Evolutionary conservation across 2,797 vertebrate genomes (phyloP).

Genomic region (Pseudotriccus pelzelni): DNA sequence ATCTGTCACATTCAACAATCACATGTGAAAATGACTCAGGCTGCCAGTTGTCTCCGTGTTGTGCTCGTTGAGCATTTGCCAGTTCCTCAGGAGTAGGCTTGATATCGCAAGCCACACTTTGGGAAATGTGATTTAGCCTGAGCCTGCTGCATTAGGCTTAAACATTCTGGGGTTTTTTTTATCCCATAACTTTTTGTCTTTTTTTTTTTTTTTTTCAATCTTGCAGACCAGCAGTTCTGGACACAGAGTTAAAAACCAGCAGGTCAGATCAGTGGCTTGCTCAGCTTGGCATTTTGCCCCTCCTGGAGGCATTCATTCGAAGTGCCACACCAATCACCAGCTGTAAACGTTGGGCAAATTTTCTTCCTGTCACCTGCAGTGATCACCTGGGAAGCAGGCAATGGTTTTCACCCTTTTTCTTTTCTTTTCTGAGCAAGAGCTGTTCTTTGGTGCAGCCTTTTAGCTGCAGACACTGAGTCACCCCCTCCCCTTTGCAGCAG

Average conservation of each 20-base stretch:
- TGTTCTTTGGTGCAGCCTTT: neutral
- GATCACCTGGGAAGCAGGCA: neutral
- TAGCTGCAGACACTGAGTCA: neutral
- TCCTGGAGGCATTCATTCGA: neutral
- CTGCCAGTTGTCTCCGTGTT: slow-evolving; percentile 43
- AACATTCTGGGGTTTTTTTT: neutral
- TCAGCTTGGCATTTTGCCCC: neutral
- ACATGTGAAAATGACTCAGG: slow-evolving; percentile 47
- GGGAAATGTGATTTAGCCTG: neutral
- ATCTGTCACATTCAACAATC: slow-evolving; percentile 66
- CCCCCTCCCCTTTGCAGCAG: neutral
- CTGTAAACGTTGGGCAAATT: neutral
- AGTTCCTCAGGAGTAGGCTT: slow-evolving; percentile 50
- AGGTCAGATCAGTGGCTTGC: neutral
- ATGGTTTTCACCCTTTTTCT: neutral
- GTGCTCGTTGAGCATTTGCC: slow-evolving; percentile 58
- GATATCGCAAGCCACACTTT: slow-evolving; percentile 1
- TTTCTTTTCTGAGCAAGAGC: neutral
- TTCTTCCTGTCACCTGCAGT: neutral
- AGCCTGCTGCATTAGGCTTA: neutral
- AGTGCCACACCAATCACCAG: neutral
- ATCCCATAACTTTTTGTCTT: neutral
- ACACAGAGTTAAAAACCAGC: neutral
- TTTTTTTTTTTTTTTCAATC: neutral
- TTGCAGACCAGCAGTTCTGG: neutral